These are phyloP conservation scores for Synergus laeviventris DNA, from an alignment of 2,888 invertebrate genomes.

Conservation along the genomic window DNA sequence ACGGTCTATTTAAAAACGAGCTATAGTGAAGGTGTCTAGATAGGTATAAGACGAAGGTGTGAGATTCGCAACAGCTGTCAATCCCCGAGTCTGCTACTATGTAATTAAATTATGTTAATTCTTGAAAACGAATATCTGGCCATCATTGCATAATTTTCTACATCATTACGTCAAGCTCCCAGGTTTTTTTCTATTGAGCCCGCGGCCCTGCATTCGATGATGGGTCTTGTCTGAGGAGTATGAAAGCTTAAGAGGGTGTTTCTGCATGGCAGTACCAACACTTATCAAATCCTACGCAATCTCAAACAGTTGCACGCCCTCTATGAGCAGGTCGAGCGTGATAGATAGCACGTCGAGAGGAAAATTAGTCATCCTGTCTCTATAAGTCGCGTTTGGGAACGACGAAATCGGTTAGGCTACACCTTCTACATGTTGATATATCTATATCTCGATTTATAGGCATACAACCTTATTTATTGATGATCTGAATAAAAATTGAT, in stretches of 20 bases:
- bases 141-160: conserved; percentile 36
- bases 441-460: background rate
- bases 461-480: background rate
- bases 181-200: conserved; percentile 42
- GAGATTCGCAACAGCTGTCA: conserved; percentile 34
- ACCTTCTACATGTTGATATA: conserved; percentile 18
- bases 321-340: conserved; percentile 48
- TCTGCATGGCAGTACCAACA: conserved; percentile 49
- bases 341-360: conserved; percentile 43
- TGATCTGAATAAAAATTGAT: background rate
- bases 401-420: conserved; percentile 19
- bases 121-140: conserved; percentile 22
- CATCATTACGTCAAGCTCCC: conserved; percentile 47
- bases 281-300: conserved; percentile 51
- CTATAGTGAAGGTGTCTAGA: background rate
- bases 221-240: conserved; percentile 47
- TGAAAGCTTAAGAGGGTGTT: conserved; percentile 53
- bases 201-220: conserved; percentile 52
- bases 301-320: conserved; percentile 52
- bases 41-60: conserved; percentile 19
- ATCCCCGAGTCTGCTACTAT: conserved; percentile 36
- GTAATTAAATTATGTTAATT: conserved; percentile 41
- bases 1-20: conserved; percentile 1
- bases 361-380: conserved; percentile 52
- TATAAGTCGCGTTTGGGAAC: conserved; percentile 1